Conservation (phyloP, 2,797 vertebrate genomes). For the Pseudochromis fuscus region DNA sequence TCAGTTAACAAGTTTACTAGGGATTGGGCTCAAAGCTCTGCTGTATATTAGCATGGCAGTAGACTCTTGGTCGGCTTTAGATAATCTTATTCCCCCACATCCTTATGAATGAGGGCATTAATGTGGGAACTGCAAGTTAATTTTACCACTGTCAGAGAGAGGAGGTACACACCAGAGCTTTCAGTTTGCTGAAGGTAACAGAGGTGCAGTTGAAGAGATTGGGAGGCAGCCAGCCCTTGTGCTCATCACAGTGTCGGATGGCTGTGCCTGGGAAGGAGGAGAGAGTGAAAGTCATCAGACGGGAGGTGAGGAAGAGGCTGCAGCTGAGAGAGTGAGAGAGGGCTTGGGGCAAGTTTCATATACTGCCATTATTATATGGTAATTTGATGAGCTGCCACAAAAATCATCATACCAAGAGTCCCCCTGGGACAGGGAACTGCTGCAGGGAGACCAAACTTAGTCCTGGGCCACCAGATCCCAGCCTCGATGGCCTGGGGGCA, state of each 20-base stretch:
- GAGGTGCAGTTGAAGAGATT: conserved; percentile 97
- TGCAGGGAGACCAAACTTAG: conserved; percentile 94
- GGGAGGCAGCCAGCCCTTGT: conserved; percentile 95
- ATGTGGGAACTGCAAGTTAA: background rate
- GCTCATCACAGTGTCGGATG: conserved; percentile 95
- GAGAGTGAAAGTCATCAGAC: conserved; percentile 25
- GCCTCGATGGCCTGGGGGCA: conserved; percentile 94
- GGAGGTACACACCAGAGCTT: conserved; percentile 85
- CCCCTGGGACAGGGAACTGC: conserved; percentile 93
- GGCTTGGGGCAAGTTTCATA: conserved; percentile 77
- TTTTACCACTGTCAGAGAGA: background rate
- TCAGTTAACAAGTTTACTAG: too few relatives aligned
- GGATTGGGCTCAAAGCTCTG: background rate
- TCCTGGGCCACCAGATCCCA: conserved; percentile 97
- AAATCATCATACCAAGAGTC: conserved; percentile 87
- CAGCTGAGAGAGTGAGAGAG: conserved; percentile 35
- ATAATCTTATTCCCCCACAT: background rate
- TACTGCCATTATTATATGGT: conserved; percentile 71
- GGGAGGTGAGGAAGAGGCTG: conserved; percentile 37
- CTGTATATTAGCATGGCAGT: background rate
- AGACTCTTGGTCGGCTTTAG: background rate
- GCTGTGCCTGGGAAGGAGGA: conserved; percentile 87
- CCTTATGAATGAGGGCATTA: background rate
- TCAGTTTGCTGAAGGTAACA: conserved; percentile 89
- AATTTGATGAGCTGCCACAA: conserved; percentile 68